Conservation (phyloP, 2,113 vertebrate genomes). For the Narcine bancroftii region DNA sequence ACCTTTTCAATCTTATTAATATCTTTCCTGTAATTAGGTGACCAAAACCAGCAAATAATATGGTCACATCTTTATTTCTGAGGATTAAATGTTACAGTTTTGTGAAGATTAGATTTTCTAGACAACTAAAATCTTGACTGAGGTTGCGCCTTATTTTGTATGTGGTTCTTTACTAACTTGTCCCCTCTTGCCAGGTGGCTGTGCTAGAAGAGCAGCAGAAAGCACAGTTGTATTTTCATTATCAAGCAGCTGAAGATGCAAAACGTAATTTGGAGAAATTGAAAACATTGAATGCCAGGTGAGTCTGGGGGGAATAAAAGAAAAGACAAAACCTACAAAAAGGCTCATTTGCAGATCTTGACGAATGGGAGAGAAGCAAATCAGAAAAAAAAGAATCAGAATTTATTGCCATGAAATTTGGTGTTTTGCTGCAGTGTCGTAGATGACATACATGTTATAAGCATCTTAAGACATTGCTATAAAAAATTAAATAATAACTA, state of each 20-base stretch:
- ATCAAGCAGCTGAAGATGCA: conserved; percentile 40
- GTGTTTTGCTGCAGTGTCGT: too few relatives aligned
- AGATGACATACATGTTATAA: too few relatives aligned
- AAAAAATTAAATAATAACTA: too few relatives aligned
- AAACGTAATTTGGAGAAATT: conserved; percentile 48
- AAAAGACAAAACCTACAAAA: too few relatives aligned
- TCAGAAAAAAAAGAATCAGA: too few relatives aligned
- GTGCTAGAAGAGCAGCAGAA: conserved; percentile 56
- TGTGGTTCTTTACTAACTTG: background rate
- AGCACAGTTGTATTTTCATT: conserved; percentile 45
- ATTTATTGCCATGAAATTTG: too few relatives aligned
- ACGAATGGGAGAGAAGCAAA: too few relatives aligned
- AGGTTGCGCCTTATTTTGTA: background rate
- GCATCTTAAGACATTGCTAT: too few relatives aligned
- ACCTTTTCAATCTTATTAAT: too few relatives aligned
- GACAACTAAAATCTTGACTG: background rate
- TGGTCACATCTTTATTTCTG: background rate
- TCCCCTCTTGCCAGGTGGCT: conserved; percentile 47
- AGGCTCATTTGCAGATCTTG: too few relatives aligned
- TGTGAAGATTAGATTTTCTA: background rate
- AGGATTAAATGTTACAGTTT: background rate
- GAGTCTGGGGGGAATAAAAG: background rate
- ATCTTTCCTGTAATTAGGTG: too few relatives aligned
- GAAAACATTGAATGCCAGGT: conserved; percentile 37
- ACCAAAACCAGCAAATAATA: background rate